These are phyloP conservation scores for Epinephelus moara DNA, from an alignment of 2,113 vertebrate species.

Conservation along the genomic window DNA sequence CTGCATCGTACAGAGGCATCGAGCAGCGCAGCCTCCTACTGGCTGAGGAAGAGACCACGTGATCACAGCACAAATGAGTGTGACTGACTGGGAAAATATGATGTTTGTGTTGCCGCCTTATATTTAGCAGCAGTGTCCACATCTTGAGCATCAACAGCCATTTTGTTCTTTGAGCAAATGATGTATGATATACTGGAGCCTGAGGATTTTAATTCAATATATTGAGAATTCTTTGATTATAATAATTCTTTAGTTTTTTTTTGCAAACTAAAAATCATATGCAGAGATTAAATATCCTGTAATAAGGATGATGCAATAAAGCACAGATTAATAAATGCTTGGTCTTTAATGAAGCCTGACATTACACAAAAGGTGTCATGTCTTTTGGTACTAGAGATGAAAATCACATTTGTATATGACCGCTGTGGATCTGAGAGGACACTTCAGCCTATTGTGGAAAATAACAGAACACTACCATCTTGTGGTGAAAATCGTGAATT, in stretches of 20 bases:
- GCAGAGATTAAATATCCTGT: neutral
- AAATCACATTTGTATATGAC: neutral
- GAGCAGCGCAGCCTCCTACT: slow-evolving; percentile 60
- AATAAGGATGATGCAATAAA: neutral
- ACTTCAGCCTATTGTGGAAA: neutral
- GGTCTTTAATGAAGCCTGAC: neutral
- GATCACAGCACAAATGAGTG: neutral
- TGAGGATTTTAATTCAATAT: neutral
- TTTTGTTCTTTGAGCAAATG: neutral
- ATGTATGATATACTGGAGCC: neutral
- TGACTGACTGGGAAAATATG: neutral
- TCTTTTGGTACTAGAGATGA: neutral
- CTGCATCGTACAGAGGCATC: neutral
- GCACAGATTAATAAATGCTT: neutral
- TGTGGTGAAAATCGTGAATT: neutral
- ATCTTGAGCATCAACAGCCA: neutral
- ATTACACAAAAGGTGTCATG: neutral
- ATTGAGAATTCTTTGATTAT: neutral
- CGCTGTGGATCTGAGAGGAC: neutral
- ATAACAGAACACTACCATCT: slow-evolving; percentile 47
- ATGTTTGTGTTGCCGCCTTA: neutral
- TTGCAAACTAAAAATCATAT: neutral
- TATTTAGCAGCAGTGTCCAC: neutral
- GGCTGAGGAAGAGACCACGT: slow-evolving; percentile 23
- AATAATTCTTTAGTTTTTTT: neutral